Percentiles rank a stretch among this genome's conserved stretches.
These are phyloP conservation scores for Megastigmus dorsalis DNA, from an alignment of 2,888 invertebrate species.

Conservation along the genomic window DNA sequence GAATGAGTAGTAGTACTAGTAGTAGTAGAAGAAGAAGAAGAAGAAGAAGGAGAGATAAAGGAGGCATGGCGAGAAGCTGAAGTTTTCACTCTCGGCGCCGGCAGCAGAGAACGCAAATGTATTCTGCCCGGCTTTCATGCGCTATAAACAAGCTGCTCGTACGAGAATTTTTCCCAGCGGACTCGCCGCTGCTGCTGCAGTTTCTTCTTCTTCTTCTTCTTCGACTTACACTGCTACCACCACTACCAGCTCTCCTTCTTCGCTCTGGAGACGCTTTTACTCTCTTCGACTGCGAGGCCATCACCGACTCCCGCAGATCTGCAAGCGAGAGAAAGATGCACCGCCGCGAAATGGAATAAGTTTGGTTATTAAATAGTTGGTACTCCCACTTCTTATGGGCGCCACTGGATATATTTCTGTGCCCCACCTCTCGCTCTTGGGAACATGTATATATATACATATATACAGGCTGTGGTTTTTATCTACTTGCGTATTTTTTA, in stretches of 20 bases:
- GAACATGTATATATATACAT: background rate
- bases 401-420: too few species aligned
- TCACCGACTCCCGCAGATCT: background rate
- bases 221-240: too few species aligned
- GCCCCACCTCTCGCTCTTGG: background rate
- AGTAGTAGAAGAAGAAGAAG: too few species aligned
- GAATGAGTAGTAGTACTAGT: too few species aligned
- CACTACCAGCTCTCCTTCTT: too few species aligned
- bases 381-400: background rate
- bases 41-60: constrained; percentile 5
- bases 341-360: constrained; percentile 63
- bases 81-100: constrained; percentile 54
- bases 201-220: background rate
- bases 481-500: background rate
- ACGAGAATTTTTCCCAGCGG: constrained; percentile 57
- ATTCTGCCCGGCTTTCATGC: constrained; percentile 50
- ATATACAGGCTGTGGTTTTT: background rate
- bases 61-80: constrained; percentile 28
- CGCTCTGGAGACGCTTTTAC: background rate
- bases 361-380: constrained; percentile 67
- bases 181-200: background rate
- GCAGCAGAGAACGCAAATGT: constrained; percentile 48
- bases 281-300: background rate
- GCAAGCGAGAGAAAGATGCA: background rate
- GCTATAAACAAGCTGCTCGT: constrained; percentile 58